Base-by-base conservation (phyloP, 2,888 invertebrate genomes). In the Pammene aurita region DNA sequence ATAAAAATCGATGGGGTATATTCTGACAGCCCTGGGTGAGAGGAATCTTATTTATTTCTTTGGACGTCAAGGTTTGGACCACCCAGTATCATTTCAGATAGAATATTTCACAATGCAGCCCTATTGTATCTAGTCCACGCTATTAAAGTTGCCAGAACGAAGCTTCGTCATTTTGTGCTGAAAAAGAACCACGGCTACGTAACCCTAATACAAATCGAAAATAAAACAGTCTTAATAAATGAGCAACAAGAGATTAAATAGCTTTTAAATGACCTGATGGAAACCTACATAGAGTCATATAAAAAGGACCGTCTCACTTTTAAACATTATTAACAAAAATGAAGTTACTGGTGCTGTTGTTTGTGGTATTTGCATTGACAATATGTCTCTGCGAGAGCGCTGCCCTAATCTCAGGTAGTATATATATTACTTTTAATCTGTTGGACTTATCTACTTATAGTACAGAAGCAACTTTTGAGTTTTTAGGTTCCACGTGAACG, bases 191-290 rank as follows among this genome's bases (percentile, higher is more conserved):
- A 26, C 26, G 35, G n/a, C 62, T 13, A 13, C 63, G 63, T 34
- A 13, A 68, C 68, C 68, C 68, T 26, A 68, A 68, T 13, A 38
- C 61, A 16, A 52, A 61, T 38, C 38, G n/a, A n/a, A 1, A 52
- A 34, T 26, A 52, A 11, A 26, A 16, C 34, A 34, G 7, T n/a
- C 50, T 46, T n/a, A 67, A 50, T 50, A 63, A 67, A 48, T 48
- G 10, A 41, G 7, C 55, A 62, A 42, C 62, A 55, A 16, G 16
- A 16, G 4, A 18, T n/a, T 55, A n/a, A n/a, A 54, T 38, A 55
- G 46, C 13, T 16, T 56, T 42, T 11, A 50, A 38, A 38, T 13
- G 34, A 14, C n/a, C 52, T 44, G 18, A 41, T 26, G 13, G n/a
- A 35, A 2, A 9, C 34, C n/a, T n/a, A 57, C 35, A 35, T 16